Evolutionary conservation across 2,888 invertebrate genomes (phyloP).

Genomic region (Dicyrtomina minuta): DNA sequence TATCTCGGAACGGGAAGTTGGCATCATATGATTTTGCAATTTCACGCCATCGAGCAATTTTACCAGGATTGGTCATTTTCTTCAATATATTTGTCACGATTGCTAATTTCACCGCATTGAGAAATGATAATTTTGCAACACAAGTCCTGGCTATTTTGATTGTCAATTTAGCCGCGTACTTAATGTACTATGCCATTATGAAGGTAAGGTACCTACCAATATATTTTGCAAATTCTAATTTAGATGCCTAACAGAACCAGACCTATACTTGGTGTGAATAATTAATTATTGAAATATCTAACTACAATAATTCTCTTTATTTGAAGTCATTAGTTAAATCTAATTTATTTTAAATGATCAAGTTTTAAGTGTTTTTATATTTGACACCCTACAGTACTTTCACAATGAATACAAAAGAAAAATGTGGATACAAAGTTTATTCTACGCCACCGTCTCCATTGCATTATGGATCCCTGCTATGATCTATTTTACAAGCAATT

Average conservation of each 20-base stretch:
- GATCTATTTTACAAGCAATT: conserved; percentile 49
- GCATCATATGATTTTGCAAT: not conserved
- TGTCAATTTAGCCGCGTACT: conserved; percentile 77
- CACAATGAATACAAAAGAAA: conserved; percentile 5
- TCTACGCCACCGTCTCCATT: conserved; percentile 66
- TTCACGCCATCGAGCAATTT: conserved; percentile 21
- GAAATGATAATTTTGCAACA: conserved; percentile 71
- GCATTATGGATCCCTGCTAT: conserved; percentile 69
- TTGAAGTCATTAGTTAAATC: conserved; percentile 55
- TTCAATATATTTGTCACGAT: conserved; percentile 21
- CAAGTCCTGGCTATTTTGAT: conserved; percentile 76
- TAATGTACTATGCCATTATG: conserved; percentile 76
- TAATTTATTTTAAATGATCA: conserved; percentile 42
- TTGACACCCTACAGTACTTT: not conserved
- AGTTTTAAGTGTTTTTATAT: not conserved
- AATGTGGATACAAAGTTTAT: conserved; percentile 61
- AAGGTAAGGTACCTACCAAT: conserved; percentile 64
- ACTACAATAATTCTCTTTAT: no score
- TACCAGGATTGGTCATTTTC: conserved; percentile 23
- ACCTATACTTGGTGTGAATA: no score
- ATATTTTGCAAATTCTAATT: no score
- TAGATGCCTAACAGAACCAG: no score
- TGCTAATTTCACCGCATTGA: conserved; percentile 10
- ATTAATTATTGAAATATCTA: no score
- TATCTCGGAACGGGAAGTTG: not conserved